Conservation (phyloP, 2,888 invertebrate species). For the Orthosia cruda region DNA sequence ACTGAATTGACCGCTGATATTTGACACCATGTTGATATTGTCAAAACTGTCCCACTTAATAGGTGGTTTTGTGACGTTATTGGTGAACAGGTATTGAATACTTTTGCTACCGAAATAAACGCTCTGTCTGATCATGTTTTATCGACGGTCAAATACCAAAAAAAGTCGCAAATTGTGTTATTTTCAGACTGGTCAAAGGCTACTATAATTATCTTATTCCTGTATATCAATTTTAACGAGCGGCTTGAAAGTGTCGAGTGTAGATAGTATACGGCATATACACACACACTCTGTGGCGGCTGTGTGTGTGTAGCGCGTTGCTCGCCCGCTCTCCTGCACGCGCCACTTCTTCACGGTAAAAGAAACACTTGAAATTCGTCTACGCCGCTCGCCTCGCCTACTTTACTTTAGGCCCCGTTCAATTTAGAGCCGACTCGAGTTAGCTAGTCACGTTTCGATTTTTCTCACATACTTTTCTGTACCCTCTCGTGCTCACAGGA, state of each 20-base stretch:
- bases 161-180: neutral
- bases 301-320: constrained; percentile 52
- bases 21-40: constrained; percentile 39
- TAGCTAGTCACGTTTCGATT: constrained; percentile 78
- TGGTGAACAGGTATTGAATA: constrained; percentile 10
- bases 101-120: neutral
- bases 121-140: neutral
- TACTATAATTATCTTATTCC: constrained; percentile 18
- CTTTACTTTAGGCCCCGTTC: constrained; percentile 80
- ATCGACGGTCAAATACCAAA: neutral
- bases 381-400: constrained; percentile 81
- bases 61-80: constrained; percentile 11
- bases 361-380: constrained; percentile 88
- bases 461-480: constrained; percentile 50
- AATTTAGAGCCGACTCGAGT: constrained; percentile 75
- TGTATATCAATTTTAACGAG: constrained; percentile 48
- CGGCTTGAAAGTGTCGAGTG: constrained; percentile 39
- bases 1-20: constrained; percentile 48
- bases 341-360: constrained; percentile 85
- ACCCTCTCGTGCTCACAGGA: constrained; percentile 35
- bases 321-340: constrained; percentile 83
- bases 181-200: neutral
- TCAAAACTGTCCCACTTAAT: constrained; percentile 13
- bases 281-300: constrained; percentile 12
- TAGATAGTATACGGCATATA: constrained; percentile 44